These are phyloP conservation scores for Cheumatopsyche charites DNA, from an alignment of 1,140 invertebrate species.

Conservation along the genomic window DNA sequence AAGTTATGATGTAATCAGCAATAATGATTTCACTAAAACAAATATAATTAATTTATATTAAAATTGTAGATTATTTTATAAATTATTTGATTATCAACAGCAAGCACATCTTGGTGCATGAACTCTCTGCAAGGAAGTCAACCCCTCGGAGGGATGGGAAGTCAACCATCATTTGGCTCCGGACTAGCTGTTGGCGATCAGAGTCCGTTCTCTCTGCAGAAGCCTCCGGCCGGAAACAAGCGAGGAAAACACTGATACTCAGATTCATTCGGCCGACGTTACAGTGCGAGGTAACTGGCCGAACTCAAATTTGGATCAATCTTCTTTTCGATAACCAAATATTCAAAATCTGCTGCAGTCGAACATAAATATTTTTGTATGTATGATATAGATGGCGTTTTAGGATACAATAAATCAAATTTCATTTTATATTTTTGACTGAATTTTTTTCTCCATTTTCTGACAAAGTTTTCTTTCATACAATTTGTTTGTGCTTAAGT, in stretches of 20 bases:
- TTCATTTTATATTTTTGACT: neutral
- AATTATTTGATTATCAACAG: slow-evolving; percentile 16
- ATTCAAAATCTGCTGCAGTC: neutral
- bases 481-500: too few species aligned
- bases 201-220: slow-evolving; percentile 70
- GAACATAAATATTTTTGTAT: too few species aligned
- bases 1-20: too few species aligned
- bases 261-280: slow-evolving; percentile 40
- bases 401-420: neutral
- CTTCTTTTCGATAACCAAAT: neutral
- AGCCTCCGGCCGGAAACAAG: slow-evolving; percentile 74
- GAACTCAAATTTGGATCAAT: slow-evolving; percentile 18
- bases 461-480: too few species aligned
- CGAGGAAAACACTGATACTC: slow-evolving; percentile 68
- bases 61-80: slow-evolving; percentile 2
- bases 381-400: too few species aligned
- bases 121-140: slow-evolving; percentile 9
- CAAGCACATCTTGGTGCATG: slow-evolving; percentile 41
- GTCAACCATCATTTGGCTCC: slow-evolving; percentile 26
- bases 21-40: too few species aligned
- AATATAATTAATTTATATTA: slow-evolving; percentile 39
- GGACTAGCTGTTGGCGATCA: slow-evolving; percentile 39
- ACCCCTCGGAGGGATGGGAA: neutral
- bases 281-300: slow-evolving; percentile 30
- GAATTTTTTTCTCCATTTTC: too few species aligned